These are phyloP conservation scores for Styela clava DNA, from an alignment of 23 tunicate species.

Conservation along the genomic window DNA sequence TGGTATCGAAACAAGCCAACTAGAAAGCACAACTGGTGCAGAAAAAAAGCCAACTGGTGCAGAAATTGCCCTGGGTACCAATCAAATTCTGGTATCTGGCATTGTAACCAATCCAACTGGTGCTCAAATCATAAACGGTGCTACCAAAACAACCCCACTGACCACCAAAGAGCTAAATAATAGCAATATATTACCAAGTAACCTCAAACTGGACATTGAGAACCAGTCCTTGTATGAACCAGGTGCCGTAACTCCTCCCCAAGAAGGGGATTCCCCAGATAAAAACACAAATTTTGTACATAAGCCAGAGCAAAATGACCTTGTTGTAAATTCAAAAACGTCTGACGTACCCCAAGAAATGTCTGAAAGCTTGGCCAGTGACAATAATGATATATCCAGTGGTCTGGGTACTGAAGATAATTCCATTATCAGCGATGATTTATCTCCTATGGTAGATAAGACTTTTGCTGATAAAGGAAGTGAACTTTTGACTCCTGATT, in stretches of 20 bases:
- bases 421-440: neutral
- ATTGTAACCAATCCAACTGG: neutral
- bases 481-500: conserved; percentile 8
- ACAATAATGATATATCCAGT: neutral
- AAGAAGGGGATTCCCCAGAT: neutral
- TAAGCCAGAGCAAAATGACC: too few species aligned
- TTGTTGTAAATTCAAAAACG: too few species aligned
- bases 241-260: too few species aligned
- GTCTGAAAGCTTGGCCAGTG: neutral
- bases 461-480: neutral
- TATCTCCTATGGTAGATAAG: neutral
- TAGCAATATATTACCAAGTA: neutral
- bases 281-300: too few species aligned
- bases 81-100: neutral
- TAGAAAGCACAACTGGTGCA: neutral
- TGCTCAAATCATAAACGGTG: neutral
- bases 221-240: neutral
- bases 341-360: too few species aligned
- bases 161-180: neutral
- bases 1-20: neutral
- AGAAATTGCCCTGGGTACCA: neutral
- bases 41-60: neutral
- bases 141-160: neutral
- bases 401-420: neutral
- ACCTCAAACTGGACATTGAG: neutral